Evolutionary conservation across 2,797 vertebrate genomes (phyloP).

Genomic region (Malurus leucopterus): DNA sequence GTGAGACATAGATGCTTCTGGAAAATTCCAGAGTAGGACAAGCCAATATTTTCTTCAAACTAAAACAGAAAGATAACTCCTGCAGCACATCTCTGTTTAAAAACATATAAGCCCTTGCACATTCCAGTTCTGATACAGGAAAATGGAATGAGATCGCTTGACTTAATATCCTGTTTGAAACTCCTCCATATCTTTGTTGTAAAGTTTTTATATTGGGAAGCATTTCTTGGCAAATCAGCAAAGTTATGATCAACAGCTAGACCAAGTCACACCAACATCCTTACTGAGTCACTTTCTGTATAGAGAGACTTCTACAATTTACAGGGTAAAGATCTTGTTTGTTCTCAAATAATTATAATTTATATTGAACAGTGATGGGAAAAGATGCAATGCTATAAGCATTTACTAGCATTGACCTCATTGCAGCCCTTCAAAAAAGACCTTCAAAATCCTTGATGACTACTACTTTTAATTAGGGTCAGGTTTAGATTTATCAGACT

Average conservation of each 20-base stretch:
- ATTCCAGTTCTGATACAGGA: neutral
- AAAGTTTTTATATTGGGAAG: neutral
- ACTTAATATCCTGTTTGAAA: neutral
- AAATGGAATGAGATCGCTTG: neutral
- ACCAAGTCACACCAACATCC: neutral
- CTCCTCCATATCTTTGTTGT: neutral
- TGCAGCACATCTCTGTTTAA: neutral
- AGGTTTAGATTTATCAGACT: neutral
- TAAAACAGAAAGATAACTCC: neutral
- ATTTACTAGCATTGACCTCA: neutral
- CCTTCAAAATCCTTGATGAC: neutral
- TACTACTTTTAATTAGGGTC: neutral
- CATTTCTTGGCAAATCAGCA: neutral
- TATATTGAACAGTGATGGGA: neutral
- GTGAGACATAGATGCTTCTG: neutral
- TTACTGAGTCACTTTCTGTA: neutral
- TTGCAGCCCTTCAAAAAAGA: neutral
- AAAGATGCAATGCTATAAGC: neutral
- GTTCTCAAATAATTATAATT: neutral
- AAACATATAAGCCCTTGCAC: neutral
- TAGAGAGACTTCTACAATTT: neutral
- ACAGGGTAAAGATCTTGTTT: neutral
- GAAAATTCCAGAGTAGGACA: neutral
- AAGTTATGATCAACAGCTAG: neutral
- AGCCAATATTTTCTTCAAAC: neutral